Evolutionary conservation across 2,797 vertebrate genomes (phyloP), one percentile per base, ranked within the genome.

Genomic region (Hirundo rustica): DNA sequence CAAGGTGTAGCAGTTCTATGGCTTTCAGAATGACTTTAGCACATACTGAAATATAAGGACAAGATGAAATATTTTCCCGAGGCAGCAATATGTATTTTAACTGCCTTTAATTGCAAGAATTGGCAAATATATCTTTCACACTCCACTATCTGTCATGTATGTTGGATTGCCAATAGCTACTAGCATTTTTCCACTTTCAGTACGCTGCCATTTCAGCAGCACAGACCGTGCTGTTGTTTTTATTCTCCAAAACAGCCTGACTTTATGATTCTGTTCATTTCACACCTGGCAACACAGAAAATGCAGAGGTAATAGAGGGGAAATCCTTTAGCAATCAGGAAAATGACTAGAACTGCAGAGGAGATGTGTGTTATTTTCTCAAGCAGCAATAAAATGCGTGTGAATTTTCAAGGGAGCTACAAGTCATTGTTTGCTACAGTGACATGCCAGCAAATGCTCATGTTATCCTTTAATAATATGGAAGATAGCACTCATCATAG

Each of bases 211-310:
- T 83, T 92, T 71, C 75, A 87, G 65, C 40, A 92, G 71, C 38
- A 16, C 71, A 89, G 86, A 65, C 60, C 68, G 21, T 60, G 55
- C 83, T 88, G 80, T 64, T 95, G 83, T 83, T 90, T 94, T 89
- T 88, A 79, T 93, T 83, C 92, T 83, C 51, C 85, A 54, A 92
- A 96, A 61, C 88, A 91, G 61, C 55, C 85, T 92, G 45, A 91
- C 71, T 80, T 94, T 93, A 96, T 87, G 89, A 95, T 95, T 96
- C 89, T 90, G 67, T 96, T 97, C 76, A 96, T 97, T 97, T 97
- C 95, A 96, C 92, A 97, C 91, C 77, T 97, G 91, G 79, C 81
- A 94, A 94, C 95, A 97, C 80, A 95, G 79, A 93, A 95, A 95
- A 96, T 95, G 76, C 82, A 82, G 76, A 95, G 89, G 68, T 93